Evolutionary conservation across 92 coral and sea anemone genomes (phyloP).

Genomic region (Paramuricea clavata): DNA sequence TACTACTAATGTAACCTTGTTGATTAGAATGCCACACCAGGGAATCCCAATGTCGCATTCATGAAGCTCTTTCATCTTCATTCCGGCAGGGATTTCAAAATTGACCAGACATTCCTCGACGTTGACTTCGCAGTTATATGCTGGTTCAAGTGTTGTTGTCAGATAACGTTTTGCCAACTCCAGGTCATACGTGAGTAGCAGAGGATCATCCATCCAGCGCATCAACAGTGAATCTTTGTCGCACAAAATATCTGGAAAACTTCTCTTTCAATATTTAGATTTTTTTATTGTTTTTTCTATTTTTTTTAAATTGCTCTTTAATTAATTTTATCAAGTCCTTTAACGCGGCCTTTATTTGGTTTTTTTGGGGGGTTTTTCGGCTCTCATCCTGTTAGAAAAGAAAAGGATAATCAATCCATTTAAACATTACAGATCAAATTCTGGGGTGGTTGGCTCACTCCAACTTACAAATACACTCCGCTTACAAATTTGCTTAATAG

Average conservation of each 20-base stretch:
- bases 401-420: no score
- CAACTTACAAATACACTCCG: no score
- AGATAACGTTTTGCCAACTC: slow-evolving; percentile 49
- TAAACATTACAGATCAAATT: no score
- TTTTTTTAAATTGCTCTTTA: no score
- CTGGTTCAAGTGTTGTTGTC: slow-evolving; percentile 64
- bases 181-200: slow-evolving; percentile 75
- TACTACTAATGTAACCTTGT: not conserved
- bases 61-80: not conserved
- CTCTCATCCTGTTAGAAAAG: no score
- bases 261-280: slow-evolving; percentile 90
- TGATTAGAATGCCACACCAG: not conserved
- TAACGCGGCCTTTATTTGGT: no score
- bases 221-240: slow-evolving; percentile 82
- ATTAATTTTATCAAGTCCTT: no score
- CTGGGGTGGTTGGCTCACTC: no score
- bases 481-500: no score
- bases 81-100: slow-evolving; percentile 54
- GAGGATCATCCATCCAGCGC: slow-evolving; percentile 95
- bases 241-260: slow-evolving; percentile 48
- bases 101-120: slow-evolving; percentile 80
- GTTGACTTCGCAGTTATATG: slow-evolving; percentile 81
- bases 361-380: no score
- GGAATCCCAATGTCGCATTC: not conserved
- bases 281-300: no score